Percentiles rank a stretch among this genome's conserved stretches.
Conservation (phyloP, 1,140 invertebrate species). For the Atopsyche davidsoni region DNA sequence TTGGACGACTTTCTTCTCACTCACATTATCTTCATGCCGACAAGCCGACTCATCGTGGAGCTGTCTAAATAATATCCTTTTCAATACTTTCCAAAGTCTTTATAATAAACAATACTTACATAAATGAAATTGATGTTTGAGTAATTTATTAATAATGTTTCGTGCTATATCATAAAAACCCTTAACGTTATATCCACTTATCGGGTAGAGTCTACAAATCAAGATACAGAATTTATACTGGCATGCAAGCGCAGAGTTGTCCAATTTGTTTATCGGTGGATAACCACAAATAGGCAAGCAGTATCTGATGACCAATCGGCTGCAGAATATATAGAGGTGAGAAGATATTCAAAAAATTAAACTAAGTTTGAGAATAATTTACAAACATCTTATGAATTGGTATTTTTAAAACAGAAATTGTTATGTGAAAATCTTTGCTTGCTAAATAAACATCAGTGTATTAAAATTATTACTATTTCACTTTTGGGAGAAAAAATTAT, state of each 20-base stretch:
- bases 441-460: too few relatives aligned
- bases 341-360: too few relatives aligned
- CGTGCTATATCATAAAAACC: constrained; percentile 32
- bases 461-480: too few relatives aligned
- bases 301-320: constrained; percentile 69
- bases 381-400: too few relatives aligned
- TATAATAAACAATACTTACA: not conserved
- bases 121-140: not conserved
- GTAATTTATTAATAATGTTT: constrained; percentile 5
- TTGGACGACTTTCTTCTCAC: constrained; percentile 82
- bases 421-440: too few relatives aligned
- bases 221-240: constrained; percentile 67
- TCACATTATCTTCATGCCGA: constrained; percentile 82
- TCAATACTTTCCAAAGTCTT: too few relatives aligned
- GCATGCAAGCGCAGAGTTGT: constrained; percentile 71
- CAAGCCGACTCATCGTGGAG: constrained; percentile 67
- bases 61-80: constrained; percentile 74
- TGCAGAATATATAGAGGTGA: constrained; percentile 65
- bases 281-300: constrained; percentile 61
- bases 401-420: too few relatives aligned
- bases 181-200: constrained; percentile 50
- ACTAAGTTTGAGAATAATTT: too few relatives aligned
- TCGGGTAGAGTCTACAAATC: constrained; percentile 50
- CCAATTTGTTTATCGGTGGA: constrained; percentile 75
- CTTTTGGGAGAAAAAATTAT: too few relatives aligned